Evolutionary conservation across 2,888 invertebrate species (phyloP), one percentile per base, ranked within the genome.

Genomic region (Tridacna gigas): DNA sequence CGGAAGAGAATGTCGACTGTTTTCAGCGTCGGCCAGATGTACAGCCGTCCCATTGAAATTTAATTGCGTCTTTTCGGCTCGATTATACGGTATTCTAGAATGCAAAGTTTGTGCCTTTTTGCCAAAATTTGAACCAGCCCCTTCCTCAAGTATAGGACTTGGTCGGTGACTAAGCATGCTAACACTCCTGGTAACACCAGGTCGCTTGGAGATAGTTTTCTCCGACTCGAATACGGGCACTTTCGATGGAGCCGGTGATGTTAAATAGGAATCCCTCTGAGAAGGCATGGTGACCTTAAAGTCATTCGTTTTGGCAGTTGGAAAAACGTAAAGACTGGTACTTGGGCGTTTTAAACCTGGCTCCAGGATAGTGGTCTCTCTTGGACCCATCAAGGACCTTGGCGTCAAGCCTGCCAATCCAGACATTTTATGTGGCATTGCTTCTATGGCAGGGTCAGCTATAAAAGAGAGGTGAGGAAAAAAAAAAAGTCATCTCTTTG

Each of bases 381-480:
- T 67, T 2, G 85, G 85, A 12, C 80, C 78, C 28, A 63, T 65
- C 3, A 78, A 18, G 11, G 77, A 37, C n/a, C 51, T 48, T 22
- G 80, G 85, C 22, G 75, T 75, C 15, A 82, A n/a, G 13, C 15
- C 28, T 15, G 80, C 61, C 0, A 60, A 20, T 25, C 86, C 86
- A 18, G 73, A 80, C 56, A 83, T 48, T 7, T 47, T 79, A 51
- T 86, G 83, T 11, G 81, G 79, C 79, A 86, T 63, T 18, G 86
- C 61, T 25, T 86, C 86, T 25, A 86, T 81, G 11, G 81, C 69
- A 7, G 83, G 51, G 51, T 86, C 86, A n/a, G 86, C 86, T 86
- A 77, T 26, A 82, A 56, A 51, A 51, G 20, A 56, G 15, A 56
- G n/a, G n/a, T n/a, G n/a, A n/a, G n/a, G 7, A 37, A 37, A 37